phyloP scores from a whole-genome alignment of 2,888 invertebrate genomes.

The Linyphia triangularis region DNA sequence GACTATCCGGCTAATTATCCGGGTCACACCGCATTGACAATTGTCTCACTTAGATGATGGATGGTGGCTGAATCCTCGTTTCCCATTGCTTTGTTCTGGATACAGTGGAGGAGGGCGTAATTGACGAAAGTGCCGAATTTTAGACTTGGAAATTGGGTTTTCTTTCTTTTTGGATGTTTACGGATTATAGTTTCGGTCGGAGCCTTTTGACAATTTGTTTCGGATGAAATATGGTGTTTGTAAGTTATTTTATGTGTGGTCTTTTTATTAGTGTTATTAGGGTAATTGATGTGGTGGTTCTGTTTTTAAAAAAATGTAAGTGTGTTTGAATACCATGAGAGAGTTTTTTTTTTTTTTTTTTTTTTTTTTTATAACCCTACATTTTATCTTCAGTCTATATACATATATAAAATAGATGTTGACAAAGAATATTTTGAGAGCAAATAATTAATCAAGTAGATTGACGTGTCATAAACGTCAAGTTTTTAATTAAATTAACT shows the following conservation, averaged over 20 bases:
- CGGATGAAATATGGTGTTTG: too few relatives aligned
- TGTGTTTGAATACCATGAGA: too few relatives aligned
- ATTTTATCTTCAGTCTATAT: too few relatives aligned
- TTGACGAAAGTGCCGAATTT: slow-evolving; percentile 31
- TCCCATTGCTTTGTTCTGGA: slow-evolving; percentile 44
- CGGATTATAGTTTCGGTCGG: not conserved
- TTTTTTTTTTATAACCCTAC: too few relatives aligned
- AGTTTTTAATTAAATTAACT: too few relatives aligned
- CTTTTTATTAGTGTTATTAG: not conserved
- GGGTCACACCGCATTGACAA: slow-evolving; percentile 69
- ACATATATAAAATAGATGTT: too few relatives aligned
- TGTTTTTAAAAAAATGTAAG: too few relatives aligned
- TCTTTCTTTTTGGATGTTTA: slow-evolving; percentile 4
- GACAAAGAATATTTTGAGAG: too few relatives aligned
- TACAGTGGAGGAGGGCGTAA: slow-evolving; percentile 9
- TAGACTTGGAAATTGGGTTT: slow-evolving; percentile 22
- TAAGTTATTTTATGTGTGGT: not conserved
- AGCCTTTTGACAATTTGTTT: not conserved
- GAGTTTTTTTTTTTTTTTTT: too few relatives aligned
- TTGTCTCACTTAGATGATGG: slow-evolving; percentile 56
- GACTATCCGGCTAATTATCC: slow-evolving; percentile 70
- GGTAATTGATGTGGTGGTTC: not conserved
- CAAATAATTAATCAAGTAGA: too few relatives aligned
- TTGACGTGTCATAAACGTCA: too few relatives aligned
- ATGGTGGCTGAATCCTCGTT: slow-evolving; percentile 46